Conservation (phyloP, 2,888 invertebrate species). For the Thyatira batis region DNA sequence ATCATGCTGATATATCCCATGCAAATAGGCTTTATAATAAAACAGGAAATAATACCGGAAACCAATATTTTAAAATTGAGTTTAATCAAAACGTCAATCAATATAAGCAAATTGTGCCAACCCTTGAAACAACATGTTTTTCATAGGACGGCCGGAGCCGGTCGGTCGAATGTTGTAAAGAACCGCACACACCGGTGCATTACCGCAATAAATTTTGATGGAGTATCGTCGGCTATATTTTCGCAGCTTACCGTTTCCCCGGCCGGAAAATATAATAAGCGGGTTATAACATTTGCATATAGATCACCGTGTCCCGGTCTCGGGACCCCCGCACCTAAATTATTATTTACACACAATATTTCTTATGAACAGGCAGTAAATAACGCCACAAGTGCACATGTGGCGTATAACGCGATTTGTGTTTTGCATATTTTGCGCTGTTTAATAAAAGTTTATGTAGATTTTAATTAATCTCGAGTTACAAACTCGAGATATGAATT, state of each 20-base stretch:
- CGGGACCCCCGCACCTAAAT: conserved; percentile 35
- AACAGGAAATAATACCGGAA: background rate
- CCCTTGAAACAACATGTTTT: conserved; percentile 48
- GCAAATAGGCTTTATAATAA: too few relatives aligned
- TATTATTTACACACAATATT: conserved; percentile 58
- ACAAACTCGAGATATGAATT: background rate
- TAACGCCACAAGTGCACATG: conserved; percentile 48
- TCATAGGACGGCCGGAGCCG: conserved; percentile 30
- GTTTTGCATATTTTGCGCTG: conserved; percentile 51
- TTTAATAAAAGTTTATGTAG: conserved; percentile 44
- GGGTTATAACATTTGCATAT: conserved; percentile 81
- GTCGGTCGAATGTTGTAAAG: conserved; percentile 36
- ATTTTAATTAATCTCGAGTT: background rate
- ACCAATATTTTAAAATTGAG: background rate
- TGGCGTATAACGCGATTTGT: conserved; percentile 44
- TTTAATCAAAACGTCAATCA: conserved; percentile 27
- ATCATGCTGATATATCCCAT: too few relatives aligned
- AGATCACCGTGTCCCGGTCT: conserved; percentile 69
- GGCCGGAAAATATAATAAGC: conserved; percentile 76
- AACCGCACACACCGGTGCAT: conserved; percentile 34
- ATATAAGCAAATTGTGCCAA: conserved; percentile 36
- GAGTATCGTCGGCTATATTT: conserved; percentile 60
- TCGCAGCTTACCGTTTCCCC: conserved; percentile 62
- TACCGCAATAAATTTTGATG: conserved; percentile 71
- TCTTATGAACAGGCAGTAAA: conserved; percentile 65